phyloP scores from a whole-genome alignment of 2,113 vertebrate species.

The Notechis scutatus region DNA sequence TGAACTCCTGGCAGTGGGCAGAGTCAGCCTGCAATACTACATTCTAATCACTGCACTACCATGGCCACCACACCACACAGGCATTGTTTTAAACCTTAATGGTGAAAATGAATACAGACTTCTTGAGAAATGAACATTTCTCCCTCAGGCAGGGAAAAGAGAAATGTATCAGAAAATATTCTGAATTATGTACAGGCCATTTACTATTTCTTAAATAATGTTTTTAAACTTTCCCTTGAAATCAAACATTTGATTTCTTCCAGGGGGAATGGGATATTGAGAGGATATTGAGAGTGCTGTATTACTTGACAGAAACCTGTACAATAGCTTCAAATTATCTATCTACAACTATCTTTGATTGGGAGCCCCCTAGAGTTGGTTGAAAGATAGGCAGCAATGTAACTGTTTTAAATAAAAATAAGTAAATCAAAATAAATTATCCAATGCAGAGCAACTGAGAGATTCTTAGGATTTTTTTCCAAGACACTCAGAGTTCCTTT shows the following conservation, averaged over 20 bases:
- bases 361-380: neutral
- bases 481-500: neutral
- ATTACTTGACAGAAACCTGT: neutral
- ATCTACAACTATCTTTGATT: neutral
- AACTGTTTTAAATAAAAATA: neutral
- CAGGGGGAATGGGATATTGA: neutral
- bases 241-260: neutral
- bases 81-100: neutral
- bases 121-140: neutral
- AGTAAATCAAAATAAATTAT: neutral
- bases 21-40: neutral
- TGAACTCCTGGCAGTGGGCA: neutral
- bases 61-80: neutral
- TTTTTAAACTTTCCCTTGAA: neutral
- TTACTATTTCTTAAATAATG: neutral
- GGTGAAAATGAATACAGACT: neutral
- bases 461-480: no score
- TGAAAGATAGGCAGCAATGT: neutral
- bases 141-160: neutral
- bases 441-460: neutral
- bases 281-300: neutral
- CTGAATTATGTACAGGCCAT: neutral
- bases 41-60: neutral
- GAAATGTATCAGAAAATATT: neutral
- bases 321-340: neutral